These are phyloP conservation scores for Tachuris rubrigastra DNA, from an alignment of 2,113 vertebrate species.

Conservation along the genomic window DNA sequence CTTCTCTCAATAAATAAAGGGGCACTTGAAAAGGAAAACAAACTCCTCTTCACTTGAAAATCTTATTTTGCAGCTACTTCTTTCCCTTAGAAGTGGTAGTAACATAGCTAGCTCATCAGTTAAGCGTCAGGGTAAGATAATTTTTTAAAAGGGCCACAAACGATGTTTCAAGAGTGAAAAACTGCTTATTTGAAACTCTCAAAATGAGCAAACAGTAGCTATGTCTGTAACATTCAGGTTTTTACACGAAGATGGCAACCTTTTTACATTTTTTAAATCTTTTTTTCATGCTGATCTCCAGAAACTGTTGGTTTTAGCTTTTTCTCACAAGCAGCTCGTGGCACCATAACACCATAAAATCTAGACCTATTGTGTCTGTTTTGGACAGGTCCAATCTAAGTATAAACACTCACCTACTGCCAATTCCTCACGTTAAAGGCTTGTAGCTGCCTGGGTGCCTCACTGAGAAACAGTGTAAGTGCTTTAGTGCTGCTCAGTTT, in stretches of 20 bases:
- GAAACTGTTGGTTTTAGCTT: neutral
- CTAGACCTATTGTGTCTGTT: neutral
- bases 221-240: neutral
- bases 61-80: conserved; percentile 1
- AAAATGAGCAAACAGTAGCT: neutral
- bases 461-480: neutral
- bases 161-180: neutral
- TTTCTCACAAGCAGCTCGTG: neutral
- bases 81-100: neutral
- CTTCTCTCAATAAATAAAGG: conserved; percentile 33
- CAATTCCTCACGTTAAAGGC: neutral
- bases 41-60: conserved; percentile 12
- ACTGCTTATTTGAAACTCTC: neutral
- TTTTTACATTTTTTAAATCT: neutral
- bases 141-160: neutral
- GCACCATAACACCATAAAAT: neutral
- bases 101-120: neutral
- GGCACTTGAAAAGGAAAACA: conserved; percentile 31
- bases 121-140: neutral
- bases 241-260: neutral
- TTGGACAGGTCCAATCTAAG: neutral
- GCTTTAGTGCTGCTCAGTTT: neutral
- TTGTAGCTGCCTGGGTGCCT: neutral
- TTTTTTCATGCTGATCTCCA: neutral
- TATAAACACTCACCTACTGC: neutral